These are phyloP conservation scores for Syngnathus typhle DNA, from an alignment of 2,113 vertebrate genomes.

Conservation along the genomic window DNA sequence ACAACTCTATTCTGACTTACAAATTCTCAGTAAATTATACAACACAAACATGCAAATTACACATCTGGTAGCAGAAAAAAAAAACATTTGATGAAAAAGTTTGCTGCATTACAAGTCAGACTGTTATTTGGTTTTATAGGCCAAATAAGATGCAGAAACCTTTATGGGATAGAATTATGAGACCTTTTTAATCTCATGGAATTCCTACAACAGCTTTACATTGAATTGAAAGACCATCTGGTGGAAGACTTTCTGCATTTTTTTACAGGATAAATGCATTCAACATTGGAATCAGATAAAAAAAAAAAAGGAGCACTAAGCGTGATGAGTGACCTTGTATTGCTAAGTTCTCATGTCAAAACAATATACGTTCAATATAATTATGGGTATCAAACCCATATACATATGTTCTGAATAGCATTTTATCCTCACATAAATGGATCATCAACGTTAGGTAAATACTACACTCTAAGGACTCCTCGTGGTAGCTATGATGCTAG, in stretches of 20 bases:
- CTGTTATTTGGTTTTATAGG: constrained; percentile 78
- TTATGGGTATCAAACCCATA: constrained; percentile 67
- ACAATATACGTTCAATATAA: constrained; percentile 62
- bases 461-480: constrained; percentile 34
- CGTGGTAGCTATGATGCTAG: constrained; percentile 65
- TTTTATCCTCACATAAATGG: constrained; percentile 34
- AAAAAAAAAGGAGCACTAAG: constrained; percentile 71
- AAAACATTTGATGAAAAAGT: constrained; percentile 58
- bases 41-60: constrained; percentile 98
- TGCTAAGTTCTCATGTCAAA: constrained; percentile 57
- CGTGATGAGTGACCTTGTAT: constrained; percentile 49
- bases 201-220: constrained; percentile 53
- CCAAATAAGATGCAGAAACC: constrained; percentile 71
- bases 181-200: constrained; percentile 24
- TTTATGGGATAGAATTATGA: constrained; percentile 47
- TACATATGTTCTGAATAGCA: constrained; percentile 40
- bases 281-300: constrained; percentile 64
- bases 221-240: constrained; percentile 25
- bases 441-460: constrained; percentile 40
- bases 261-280: constrained; percentile 50
- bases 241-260: constrained; percentile 8
- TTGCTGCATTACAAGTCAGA: constrained; percentile 78
- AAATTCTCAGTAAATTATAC: constrained; percentile 95
- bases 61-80: constrained; percentile 76
- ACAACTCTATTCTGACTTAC: constrained; percentile 80